A percentile compares a stretch with the other conserved stretches of the same genome.
These are phyloP conservation scores for Corydoras sp. DNA, from an alignment of 2,113 vertebrate species.

Conservation along the genomic window DNA sequence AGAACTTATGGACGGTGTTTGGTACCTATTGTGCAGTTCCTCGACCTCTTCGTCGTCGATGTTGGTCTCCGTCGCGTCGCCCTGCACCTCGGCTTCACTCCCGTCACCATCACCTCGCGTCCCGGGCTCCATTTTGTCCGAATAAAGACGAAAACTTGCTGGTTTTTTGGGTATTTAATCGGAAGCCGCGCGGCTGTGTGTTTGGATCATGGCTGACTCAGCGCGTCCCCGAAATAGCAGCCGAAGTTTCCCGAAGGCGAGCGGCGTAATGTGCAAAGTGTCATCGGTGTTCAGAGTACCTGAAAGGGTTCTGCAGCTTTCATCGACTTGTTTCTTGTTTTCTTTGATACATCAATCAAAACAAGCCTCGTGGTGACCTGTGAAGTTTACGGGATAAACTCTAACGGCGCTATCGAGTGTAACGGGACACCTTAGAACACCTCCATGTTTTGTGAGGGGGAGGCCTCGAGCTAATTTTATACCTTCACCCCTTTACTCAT, in stretches of 20 bases:
- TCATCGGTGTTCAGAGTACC: constrained; percentile 47
- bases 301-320: neutral
- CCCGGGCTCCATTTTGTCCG: constrained; percentile 46
- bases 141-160: too few species aligned
- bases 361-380: neutral
- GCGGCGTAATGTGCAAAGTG: constrained; percentile 15
- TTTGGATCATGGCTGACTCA: constrained; percentile 76
- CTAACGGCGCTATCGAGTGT: constrained; percentile 18
- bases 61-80: too few species aligned
- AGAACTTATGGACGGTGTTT: too few species aligned
- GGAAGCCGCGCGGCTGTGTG: constrained; percentile 48
- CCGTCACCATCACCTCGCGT: constrained; percentile 59
- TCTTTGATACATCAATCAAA: neutral
- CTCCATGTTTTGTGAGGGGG: constrained; percentile 23
- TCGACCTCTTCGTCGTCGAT: too few species aligned
- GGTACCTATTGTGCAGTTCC: too few species aligned
- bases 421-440: constrained; percentile 32
- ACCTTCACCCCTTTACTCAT: constrained; percentile 6
- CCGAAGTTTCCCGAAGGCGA: constrained; percentile 46
- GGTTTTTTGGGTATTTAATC: constrained; percentile 20
- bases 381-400: constrained; percentile 19
- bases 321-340: neutral
- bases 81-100: constrained; percentile 11
- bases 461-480: constrained; percentile 62
- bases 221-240: constrained; percentile 85